Evolutionary conservation across 2,113 vertebrate genomes (phyloP), one percentile per base, ranked within the genome.

Genomic region (Nestor notabilis): DNA sequence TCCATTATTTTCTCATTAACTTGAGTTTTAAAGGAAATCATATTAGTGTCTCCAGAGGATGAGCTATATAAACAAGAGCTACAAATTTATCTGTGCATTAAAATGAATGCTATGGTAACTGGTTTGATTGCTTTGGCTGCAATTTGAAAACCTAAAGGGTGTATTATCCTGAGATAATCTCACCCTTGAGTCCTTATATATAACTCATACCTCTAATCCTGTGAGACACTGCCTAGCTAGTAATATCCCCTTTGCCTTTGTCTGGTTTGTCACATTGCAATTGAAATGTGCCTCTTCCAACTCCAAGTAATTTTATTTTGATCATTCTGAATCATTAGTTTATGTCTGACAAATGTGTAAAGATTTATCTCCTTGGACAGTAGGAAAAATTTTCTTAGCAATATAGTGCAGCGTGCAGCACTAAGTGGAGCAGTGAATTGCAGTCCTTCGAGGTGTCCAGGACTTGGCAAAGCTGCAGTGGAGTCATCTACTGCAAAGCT

Each of bases 1-100:
- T 97, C 83, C 87, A 95, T 96, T 97, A 97, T 97, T 98, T 97
- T 97, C 86, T 98, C 81, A 97, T 97, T 95, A 96, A 95, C 93
- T 95, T 83, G 76, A 97, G 84, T 96, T 95, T 96, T 97, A 97
- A 97, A 96, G 87, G 79, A 93, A 98, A 97, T 97, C 72, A 81
- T 95, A 96, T 95, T 97, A 97, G 90, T 91, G 89, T 70, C 96
- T 98, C 86, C 71, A 89, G 92, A 93, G 82, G 86, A 93, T 53
- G 75, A 96, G 81, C 87, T 90, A 37, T 90, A 96, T 93, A 97
- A 98, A 96, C 49, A 97, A 96, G 95, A 97, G 80, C 65, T 76
- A 96, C 79, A 92, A 83, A 93, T 97, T 95, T 97, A 94, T 70
- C 87, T 95, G 60, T 87, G 93, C 72, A 92, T 97, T 97, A 83